These are phyloP conservation scores for Accipiter virgatus DNA, from an alignment of 2,113 vertebrate genomes.

Conservation along the genomic window DNA sequence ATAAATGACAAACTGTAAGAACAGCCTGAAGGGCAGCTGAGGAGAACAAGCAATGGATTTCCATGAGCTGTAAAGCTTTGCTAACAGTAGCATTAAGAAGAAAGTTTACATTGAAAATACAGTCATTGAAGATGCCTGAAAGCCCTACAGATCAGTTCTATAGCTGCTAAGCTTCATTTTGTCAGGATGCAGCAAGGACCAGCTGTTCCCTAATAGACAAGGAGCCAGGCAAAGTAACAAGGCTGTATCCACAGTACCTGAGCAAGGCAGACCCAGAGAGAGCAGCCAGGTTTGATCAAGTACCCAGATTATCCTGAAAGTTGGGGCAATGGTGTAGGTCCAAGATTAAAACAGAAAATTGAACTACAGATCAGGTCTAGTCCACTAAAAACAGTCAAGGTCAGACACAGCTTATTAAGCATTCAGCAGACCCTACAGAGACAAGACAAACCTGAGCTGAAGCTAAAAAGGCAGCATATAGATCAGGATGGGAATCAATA, in stretches of 20 bases:
- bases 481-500: rapidly evolving
- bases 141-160: neutral
- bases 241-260: neutral
- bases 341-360: neutral
- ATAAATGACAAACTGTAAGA: neutral
- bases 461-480: rapidly evolving
- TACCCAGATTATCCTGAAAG: neutral
- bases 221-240: neutral
- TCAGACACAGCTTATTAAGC: neutral
- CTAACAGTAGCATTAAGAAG: neutral
- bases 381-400: neutral
- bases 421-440: rapidly evolving
- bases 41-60: rapidly evolving
- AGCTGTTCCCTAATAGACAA: neutral
- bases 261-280: neutral
- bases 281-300: neutral
- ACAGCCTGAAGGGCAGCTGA: neutral
- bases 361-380: too few relatives aligned
- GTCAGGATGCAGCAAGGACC: neutral
- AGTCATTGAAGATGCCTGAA: rapidly evolving
- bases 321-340: rapidly evolving
- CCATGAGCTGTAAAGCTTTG: neutral
- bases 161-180: neutral
- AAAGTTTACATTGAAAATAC: rapidly evolving
- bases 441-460: rapidly evolving